A percentile compares a stretch with the other conserved stretches of the same genome.
These are phyloP conservation scores for Parauchenoglanis ngamensis DNA, from an alignment of 2,797 vertebrate species.

Conservation along the genomic window DNA sequence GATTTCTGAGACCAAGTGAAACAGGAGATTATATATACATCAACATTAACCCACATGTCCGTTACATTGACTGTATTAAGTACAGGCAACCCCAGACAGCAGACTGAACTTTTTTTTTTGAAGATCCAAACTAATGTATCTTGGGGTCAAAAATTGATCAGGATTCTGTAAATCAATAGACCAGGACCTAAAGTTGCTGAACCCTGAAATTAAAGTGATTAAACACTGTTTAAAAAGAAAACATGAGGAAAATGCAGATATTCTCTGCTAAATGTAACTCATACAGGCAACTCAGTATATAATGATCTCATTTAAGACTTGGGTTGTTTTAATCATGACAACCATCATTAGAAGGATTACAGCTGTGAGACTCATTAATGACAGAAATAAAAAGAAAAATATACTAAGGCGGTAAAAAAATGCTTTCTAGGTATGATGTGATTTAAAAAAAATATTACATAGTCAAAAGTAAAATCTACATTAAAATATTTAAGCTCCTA, in stretches of 20 bases:
- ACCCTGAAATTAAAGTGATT: conserved; percentile 14
- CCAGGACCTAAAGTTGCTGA: background rate
- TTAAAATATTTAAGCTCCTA: background rate
- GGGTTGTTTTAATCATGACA: background rate
- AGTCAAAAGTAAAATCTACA: background rate
- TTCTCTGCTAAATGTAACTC: background rate
- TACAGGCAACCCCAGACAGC: background rate
- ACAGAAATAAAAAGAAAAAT: background rate
- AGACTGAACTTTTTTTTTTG: background rate
- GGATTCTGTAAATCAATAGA: conserved; percentile 5
- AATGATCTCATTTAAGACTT: background rate
- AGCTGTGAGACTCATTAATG: background rate
- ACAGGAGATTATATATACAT: background rate
- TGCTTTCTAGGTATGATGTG: background rate
- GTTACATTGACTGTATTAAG: background rate
- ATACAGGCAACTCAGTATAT: background rate
- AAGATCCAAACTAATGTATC: background rate
- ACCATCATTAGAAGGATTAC: background rate
- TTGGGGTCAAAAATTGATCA: conserved; percentile 14
- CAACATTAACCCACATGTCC: conserved; percentile 7
- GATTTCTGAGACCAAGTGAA: background rate
- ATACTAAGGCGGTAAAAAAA: background rate
- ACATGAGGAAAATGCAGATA: background rate
- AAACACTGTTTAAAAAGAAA: background rate
- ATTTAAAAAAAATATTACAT: background rate